phyloP scores from a whole-genome alignment of 2,888 invertebrate genomes.

The Epistrophe eligans region DNA sequence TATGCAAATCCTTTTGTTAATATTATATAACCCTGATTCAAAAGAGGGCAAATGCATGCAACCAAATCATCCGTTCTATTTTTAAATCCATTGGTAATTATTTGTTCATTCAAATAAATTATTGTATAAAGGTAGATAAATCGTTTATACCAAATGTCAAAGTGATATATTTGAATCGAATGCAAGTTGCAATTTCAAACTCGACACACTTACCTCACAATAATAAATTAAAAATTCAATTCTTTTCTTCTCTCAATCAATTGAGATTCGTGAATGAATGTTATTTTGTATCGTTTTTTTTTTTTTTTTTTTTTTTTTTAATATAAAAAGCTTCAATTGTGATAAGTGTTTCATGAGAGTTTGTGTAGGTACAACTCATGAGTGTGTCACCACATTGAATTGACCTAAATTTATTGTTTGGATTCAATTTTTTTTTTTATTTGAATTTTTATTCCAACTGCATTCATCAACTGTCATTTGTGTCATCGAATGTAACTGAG shows the following conservation, averaged over 20 bases:
- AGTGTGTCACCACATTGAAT: slow-evolving; percentile 61
- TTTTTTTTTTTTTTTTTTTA: background rate
- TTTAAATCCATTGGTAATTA: background rate
- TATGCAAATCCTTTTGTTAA: no score
- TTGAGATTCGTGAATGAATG: slow-evolving; percentile 42
- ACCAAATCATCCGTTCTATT: background rate
- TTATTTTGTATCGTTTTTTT: background rate
- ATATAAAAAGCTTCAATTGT: background rate
- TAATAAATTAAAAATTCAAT: slow-evolving; percentile 27
- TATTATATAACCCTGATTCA: no score
- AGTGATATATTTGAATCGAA: slow-evolving; percentile 3
- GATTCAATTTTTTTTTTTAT: slow-evolving; percentile 35
- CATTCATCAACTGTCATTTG: slow-evolving; percentile 66
- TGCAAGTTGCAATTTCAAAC: slow-evolving; percentile 48
- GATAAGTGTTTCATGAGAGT: slow-evolving; percentile 1
- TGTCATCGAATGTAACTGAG: slow-evolving; percentile 58
- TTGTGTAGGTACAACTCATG: slow-evolving; percentile 27
- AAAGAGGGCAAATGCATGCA: background rate
- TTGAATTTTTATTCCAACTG: slow-evolving; percentile 9
- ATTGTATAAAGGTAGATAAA: background rate
- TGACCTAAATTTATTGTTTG: slow-evolving; percentile 67
- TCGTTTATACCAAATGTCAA: slow-evolving; percentile 13
- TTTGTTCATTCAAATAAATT: background rate
- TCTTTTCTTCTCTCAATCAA: slow-evolving; percentile 11
- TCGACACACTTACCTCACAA: slow-evolving; percentile 27